phyloP scores from a whole-genome alignment of 2,113 vertebrate genomes.

The Psittacula cyanocephala region DNA sequence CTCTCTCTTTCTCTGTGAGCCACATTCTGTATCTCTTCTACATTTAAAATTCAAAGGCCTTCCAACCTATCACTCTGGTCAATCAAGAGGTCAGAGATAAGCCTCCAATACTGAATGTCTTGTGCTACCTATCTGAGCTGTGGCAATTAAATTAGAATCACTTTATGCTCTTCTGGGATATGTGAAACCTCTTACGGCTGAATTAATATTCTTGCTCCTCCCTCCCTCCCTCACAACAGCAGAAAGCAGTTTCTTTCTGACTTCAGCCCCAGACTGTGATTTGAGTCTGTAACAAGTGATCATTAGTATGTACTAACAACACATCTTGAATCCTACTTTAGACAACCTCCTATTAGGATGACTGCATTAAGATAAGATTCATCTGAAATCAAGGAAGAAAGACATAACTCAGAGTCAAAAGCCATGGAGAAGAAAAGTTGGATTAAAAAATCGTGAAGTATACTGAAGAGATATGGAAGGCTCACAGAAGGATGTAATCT shows the following conservation, averaged over 20 bases:
- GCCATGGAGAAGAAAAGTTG: background rate
- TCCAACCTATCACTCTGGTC: background rate
- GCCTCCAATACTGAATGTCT: background rate
- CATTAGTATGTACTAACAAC: background rate
- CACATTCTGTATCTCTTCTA: background rate
- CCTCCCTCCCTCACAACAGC: background rate
- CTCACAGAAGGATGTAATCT: background rate
- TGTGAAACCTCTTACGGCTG: background rate
- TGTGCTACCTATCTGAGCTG: background rate
- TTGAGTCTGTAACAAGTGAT: background rate
- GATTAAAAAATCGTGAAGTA: background rate
- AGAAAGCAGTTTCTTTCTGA: background rate
- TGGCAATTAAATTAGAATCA: constrained; percentile 8
- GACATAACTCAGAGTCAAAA: background rate
- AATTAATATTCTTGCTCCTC: constrained; percentile 9
- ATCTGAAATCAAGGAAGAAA: background rate
- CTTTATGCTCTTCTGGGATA: constrained; percentile 13
- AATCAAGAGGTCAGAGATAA: constrained; percentile 28
- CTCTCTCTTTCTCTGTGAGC: background rate
- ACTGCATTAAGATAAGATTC: background rate
- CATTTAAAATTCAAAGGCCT: constrained; percentile 12
- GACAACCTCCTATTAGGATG: background rate
- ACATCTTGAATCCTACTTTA: background rate
- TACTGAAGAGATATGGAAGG: background rate
- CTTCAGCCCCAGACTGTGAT: background rate